Base-by-base conservation (phyloP, 1,140 invertebrate species). In the Propsilocerus akamusi region DNA sequence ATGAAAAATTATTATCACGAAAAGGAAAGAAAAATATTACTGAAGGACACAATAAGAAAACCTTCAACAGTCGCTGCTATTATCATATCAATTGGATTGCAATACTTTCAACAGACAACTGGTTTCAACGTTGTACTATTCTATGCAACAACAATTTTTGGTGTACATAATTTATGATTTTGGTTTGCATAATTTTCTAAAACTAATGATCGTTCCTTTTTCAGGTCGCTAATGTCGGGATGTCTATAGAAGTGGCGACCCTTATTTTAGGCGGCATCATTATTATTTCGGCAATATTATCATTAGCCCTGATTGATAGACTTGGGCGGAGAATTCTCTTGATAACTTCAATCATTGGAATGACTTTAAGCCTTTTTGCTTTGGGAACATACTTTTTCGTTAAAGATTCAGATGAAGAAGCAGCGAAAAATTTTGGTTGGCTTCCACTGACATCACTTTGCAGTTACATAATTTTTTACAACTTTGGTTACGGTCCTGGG, bases 401-500 rank as follows among this genome's bases (percentile, higher is more conserved):
- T 12, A 59, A 72, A 52, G 59, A 67, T 3, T 49, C 55, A 51
- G 67, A 72, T 50, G 63, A 70, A 1, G 65, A 68, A 11, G 56
- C 65, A 55, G 59, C 75, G 0, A 56, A 56, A 8, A 62, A 68
- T 10, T 73, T 85, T 24, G 73, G 71, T 2, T 83, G 78, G 77
- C 59, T 90, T 30, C 83, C 87, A 1, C 59, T 91, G 1, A 52
- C 77, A 1, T 77, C 77, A 46, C 58, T 92, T 4, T 78, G 81
- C 26, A 49, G 82, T 1, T 93, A 85, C 63, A 82, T 86, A 25
- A 60, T 83, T 23, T 70, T 79, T 14, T 87, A 86, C 64, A 81
- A 80, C 0, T 59, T 87, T 20, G 85, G 85, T 25, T 79, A 78
- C 52, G 85, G 83, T 2, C 83, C 83, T 0, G 78, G 88, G 23